Conservation (phyloP, 2,113 vertebrate genomes). For the Gorsachius goisagi region DNA sequence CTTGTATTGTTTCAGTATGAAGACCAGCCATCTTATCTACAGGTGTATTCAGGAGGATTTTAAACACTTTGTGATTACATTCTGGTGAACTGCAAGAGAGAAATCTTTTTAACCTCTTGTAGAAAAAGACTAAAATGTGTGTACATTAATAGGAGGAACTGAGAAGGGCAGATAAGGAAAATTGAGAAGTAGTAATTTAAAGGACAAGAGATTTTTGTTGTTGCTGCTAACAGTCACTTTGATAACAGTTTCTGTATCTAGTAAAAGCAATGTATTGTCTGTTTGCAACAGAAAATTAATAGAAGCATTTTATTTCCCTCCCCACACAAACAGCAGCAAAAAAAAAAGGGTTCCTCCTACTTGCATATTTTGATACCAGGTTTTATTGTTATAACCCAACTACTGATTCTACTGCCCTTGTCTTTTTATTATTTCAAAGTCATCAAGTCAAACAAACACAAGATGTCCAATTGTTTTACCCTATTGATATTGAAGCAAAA, state of each 20-base stretch:
- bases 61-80: not conserved
- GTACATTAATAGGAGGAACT: not conserved
- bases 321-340: not conserved
- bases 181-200: not conserved
- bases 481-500: not conserved
- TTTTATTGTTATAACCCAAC: not conserved
- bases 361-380: not conserved
- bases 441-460: not conserved
- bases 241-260: not conserved
- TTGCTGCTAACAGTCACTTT: not conserved
- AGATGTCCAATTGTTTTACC: not conserved
- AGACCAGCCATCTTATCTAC: not conserved
- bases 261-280: not conserved
- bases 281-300: not conserved
- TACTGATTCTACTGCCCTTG: not conserved
- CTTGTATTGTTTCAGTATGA: not conserved
- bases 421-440: not conserved
- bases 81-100: not conserved
- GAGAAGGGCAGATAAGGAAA: not conserved
- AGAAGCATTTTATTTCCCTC: not conserved
- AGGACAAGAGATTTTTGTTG: not conserved
- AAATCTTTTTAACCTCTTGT: not conserved
- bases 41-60: not conserved
- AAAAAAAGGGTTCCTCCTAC: not conserved
- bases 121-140: not conserved